A percentile compares a stretch with the other conserved stretches of the same genome.
Evolutionary conservation across 2,888 invertebrate species (phyloP).

Genomic region (Synergus itoensis): DNA sequence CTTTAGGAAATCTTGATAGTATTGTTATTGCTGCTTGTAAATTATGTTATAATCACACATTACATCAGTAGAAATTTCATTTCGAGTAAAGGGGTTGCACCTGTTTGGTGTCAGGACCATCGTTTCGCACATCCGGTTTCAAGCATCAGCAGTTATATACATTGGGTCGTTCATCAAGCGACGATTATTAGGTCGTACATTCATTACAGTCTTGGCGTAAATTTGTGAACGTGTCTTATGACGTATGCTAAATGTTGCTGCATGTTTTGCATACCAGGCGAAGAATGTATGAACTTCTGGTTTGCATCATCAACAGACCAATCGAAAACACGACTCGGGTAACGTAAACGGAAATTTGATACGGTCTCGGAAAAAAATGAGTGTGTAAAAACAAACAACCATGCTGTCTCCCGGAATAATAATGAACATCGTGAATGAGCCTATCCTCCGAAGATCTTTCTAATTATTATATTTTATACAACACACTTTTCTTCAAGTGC

Average conservation of each 20-base stretch:
- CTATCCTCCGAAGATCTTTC: background rate
- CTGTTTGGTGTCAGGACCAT: background rate
- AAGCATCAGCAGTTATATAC: too few species aligned
- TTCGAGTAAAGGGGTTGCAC: background rate
- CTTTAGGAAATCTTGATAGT: too few species aligned
- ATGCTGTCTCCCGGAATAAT: background rate
- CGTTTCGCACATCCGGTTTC: background rate
- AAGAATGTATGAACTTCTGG: background rate
- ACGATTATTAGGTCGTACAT: slow-evolving; percentile 52
- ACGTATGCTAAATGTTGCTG: background rate
- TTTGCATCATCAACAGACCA: background rate
- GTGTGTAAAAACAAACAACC: background rate
- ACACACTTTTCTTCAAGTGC: background rate
- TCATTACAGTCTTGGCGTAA: slow-evolving; percentile 51
- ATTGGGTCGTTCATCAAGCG: slow-evolving; percentile 48
- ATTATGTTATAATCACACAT: background rate
- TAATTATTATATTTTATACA: too few species aligned
- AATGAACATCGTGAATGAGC: background rate
- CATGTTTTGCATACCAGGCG: background rate
- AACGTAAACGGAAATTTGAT: background rate
- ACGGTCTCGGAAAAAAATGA: background rate
- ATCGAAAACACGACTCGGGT: background rate
- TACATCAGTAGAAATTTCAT: background rate
- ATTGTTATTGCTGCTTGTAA: background rate
- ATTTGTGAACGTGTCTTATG: background rate